phyloP scores from a whole-genome alignment of 1,140 invertebrate genomes.

The Daktulosphaira vitifoliae region DNA sequence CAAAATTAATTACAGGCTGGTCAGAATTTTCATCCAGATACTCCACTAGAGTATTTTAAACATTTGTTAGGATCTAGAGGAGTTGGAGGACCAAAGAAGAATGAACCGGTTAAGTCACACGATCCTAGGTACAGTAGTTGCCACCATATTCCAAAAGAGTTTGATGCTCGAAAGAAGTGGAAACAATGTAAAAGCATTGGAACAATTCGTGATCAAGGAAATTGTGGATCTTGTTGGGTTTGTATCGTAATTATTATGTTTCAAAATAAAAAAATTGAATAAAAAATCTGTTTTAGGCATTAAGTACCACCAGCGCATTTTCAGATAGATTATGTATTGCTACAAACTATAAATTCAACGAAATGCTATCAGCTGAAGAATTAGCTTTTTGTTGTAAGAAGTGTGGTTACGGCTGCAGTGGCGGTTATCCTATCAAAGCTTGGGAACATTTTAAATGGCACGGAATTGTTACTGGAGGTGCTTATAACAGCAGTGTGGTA shows the following conservation, averaged over 20 bases:
- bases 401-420: constrained; percentile 28
- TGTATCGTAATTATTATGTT: not conserved
- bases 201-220: constrained; percentile 67
- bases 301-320: constrained; percentile 46
- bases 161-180: constrained; percentile 73
- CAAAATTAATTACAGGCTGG: no score
- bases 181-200: constrained; percentile 67
- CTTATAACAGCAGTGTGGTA: constrained; percentile 12
- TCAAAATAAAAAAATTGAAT: not conserved
- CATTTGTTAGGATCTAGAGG: constrained; percentile 4
- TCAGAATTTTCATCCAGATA: not conserved
- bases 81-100: no score
- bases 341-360: constrained; percentile 47
- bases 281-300: constrained; percentile 40
- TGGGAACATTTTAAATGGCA: constrained; percentile 5
- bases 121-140: not conserved
- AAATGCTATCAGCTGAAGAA: constrained; percentile 51
- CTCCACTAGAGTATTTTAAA: not conserved
- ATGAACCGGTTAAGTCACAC: not conserved
- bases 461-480: constrained; percentile 29
- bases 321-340: constrained; percentile 61
- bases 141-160: constrained; percentile 55
- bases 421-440: constrained; percentile 29
- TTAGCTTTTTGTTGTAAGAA: constrained; percentile 46
- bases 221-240: constrained; percentile 50